Percentiles rank a stretch among this genome's conserved stretches.
Conservation (phyloP, 2,113 vertebrate genomes). For the Cacatua alba region DNA sequence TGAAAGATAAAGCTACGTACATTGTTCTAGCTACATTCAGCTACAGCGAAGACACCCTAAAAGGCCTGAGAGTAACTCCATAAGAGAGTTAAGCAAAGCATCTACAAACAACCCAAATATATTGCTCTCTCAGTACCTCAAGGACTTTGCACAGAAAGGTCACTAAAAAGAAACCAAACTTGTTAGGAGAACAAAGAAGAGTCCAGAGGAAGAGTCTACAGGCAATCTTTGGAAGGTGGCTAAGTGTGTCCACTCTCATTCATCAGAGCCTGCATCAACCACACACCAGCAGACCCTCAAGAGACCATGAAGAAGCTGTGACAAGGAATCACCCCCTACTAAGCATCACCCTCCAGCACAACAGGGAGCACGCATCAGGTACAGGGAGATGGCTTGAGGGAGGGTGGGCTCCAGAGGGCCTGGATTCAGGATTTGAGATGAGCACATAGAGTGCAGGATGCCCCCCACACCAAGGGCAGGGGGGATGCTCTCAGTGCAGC, state of each 20-base stretch:
- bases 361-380: not conserved
- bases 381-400: not conserved
- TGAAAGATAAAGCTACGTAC: not conserved
- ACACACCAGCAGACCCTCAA: not conserved
- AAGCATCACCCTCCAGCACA: not conserved
- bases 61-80: not conserved
- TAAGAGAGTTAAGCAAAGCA: not conserved
- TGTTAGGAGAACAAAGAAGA: not conserved
- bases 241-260: not conserved
- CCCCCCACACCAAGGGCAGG: fast-evolving
- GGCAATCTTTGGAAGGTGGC: not conserved
- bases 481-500: not conserved
- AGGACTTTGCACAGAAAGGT: not conserved
- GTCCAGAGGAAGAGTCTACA: not conserved
- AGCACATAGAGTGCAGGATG: fast-evolving
- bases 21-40: not conserved
- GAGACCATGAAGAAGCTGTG: not conserved
- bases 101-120: not conserved
- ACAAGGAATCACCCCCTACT: not conserved
- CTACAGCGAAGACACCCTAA: not conserved
- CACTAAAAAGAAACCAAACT: not conserved
- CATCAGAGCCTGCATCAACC: not conserved
- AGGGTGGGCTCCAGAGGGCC: not conserved
- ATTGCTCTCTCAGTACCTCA: not conserved
- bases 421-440: not conserved